Percentiles rank a stretch among this genome's conserved stretches.
Conservation (phyloP, 2,797 vertebrate genomes). For the Fratercula arctica region DNA sequence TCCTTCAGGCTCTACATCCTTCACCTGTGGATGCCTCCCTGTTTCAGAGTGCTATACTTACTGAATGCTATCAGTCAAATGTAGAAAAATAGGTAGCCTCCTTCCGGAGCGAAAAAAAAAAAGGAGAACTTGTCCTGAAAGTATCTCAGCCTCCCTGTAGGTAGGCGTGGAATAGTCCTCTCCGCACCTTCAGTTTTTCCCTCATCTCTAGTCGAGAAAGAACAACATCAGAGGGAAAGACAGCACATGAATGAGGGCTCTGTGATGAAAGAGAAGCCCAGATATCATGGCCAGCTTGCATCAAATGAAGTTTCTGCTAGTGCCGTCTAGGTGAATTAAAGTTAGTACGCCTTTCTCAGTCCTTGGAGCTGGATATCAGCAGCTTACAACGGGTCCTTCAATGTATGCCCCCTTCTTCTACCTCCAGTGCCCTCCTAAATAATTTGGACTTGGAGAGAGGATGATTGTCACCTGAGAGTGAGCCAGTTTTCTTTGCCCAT, state of each 20-base stretch:
- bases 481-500: not conserved
- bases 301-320: not conserved
- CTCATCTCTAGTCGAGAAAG: not conserved
- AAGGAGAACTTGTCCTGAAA: not conserved
- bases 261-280: not conserved
- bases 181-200: not conserved
- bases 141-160: not conserved
- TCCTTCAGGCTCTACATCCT: not conserved
- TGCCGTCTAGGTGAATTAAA: not conserved
- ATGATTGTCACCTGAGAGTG: not conserved
- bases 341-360: not conserved
- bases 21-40: not conserved
- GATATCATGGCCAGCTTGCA: not conserved
- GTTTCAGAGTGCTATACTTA: not conserved
- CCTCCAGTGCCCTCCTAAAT: not conserved
- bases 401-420: not conserved
- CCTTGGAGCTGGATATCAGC: not conserved
- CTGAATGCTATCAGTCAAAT: not conserved
- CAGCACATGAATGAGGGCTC: not conserved
- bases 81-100: not conserved
- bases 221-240: not conserved
- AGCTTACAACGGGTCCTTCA: not conserved
- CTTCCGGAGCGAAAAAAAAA: not conserved
- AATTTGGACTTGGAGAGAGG: not conserved
- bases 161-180: not conserved